These are phyloP conservation scores for Actinernus sp. DNA, from an alignment of 92 coral and sea anemone species.

Conservation along the genomic window DNA sequence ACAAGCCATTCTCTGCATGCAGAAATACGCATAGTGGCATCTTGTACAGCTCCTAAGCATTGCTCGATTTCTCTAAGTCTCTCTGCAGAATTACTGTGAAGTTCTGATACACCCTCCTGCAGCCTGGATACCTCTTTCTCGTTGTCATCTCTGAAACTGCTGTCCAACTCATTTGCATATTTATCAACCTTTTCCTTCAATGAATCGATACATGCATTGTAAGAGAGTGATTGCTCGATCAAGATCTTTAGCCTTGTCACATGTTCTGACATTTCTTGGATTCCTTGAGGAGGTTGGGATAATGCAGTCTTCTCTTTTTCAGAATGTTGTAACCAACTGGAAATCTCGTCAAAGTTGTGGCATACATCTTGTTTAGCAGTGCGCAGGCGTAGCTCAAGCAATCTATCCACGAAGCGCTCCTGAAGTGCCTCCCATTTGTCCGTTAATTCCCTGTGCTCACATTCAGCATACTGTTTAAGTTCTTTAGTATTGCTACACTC, in stretches of 20 bases:
- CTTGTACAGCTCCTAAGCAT: conserved; percentile 40
- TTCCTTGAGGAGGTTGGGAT: conserved; percentile 38
- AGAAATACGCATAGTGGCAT: conserved; percentile 36
- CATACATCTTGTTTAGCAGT: conserved; percentile 57
- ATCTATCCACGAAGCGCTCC: conserved; percentile 46
- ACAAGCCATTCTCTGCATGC: conserved; percentile 71
- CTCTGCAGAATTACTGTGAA: conserved; percentile 49
- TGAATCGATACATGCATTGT: conserved; percentile 50
- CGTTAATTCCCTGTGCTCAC: conserved; percentile 39
- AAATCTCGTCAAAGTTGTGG: conserved; percentile 61
- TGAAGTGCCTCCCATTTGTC: conserved; percentile 69
- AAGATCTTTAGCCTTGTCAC: conserved; percentile 46
- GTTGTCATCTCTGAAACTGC: conserved; percentile 46
- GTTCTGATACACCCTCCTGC: conserved; percentile 43
- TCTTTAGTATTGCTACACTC: conserved; percentile 13
- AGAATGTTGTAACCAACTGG: conserved; percentile 62
- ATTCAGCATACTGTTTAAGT: conserved; percentile 27
- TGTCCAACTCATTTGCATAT: conserved; percentile 26
- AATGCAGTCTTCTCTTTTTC: conserved; percentile 60
- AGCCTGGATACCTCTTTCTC: conserved; percentile 34
- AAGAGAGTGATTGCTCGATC: conserved; percentile 61
- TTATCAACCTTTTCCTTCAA: conserved; percentile 58
- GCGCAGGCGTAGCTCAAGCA: conserved; percentile 51
- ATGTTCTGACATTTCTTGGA: conserved; percentile 53
- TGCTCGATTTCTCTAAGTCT: conserved; percentile 60